Percentiles rank a stretch among this genome's conserved stretches.
Conservation (phyloP, 1,140 invertebrate genomes). For the Lerema accius region DNA sequence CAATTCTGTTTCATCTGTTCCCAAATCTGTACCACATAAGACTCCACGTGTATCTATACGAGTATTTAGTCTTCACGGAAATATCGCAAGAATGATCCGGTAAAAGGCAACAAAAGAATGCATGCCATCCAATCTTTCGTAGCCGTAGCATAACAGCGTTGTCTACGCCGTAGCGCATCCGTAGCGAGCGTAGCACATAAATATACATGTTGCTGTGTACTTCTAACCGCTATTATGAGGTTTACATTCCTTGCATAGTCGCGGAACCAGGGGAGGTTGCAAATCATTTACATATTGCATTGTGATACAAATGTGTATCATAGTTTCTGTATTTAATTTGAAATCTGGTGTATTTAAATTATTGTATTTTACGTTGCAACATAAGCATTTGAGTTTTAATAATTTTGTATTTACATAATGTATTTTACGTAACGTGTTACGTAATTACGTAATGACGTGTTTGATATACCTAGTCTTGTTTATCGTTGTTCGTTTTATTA, state of each 20-base stretch:
- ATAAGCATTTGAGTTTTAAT: too few relatives aligned
- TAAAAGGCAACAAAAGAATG: constrained; percentile 32
- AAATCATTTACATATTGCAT: constrained; percentile 70
- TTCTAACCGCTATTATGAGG: constrained; percentile 43
- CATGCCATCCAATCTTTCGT: constrained; percentile 20
- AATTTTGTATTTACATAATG: too few relatives aligned
- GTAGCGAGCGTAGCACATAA: constrained; percentile 37
- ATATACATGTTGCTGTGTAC: constrained; percentile 35
- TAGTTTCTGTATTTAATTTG: background rate
- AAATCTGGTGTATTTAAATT: background rate
- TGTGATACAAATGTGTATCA: constrained; percentile 27
- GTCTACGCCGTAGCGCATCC: constrained; percentile 38
- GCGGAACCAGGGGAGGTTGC: constrained; percentile 45
- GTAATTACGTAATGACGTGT: too few relatives aligned
- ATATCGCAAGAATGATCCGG: constrained; percentile 12
- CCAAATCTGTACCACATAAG: too few relatives aligned
- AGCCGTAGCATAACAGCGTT: constrained; percentile 32
- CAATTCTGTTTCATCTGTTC: too few relatives aligned
- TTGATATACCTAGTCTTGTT: too few relatives aligned
- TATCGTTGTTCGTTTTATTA: too few relatives aligned
- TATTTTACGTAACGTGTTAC: too few relatives aligned
- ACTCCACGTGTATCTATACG: background rate
- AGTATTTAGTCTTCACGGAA: constrained; percentile 9
- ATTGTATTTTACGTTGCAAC: too few relatives aligned
- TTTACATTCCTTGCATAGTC: constrained; percentile 51